Conservation (phyloP, 2,888 invertebrate genomes). For the Tortrix viridana region DNA sequence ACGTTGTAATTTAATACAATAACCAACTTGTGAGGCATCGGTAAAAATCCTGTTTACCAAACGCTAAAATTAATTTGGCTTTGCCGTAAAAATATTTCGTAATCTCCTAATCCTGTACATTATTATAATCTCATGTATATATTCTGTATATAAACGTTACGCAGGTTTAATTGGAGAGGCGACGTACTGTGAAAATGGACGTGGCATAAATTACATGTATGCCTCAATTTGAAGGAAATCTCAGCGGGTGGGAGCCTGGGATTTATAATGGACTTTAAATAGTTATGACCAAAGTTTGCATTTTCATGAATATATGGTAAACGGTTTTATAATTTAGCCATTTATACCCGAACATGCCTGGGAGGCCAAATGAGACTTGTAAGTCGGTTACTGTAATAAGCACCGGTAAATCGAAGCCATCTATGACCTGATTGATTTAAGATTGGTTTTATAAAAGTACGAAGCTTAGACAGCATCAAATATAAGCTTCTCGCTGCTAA, state of each 20-base stretch:
- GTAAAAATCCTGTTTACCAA: too few relatives aligned
- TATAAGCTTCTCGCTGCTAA: too few relatives aligned
- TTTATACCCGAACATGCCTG: too few relatives aligned
- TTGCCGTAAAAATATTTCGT: background rate
- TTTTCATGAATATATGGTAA: conserved; percentile 13
- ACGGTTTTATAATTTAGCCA: background rate
- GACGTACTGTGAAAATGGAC: conserved; percentile 23
- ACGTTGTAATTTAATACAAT: too few relatives aligned
- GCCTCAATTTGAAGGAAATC: conserved; percentile 16
- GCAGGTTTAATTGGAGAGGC: conserved; percentile 13
- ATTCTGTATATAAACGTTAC: background rate
- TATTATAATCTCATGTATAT: background rate
- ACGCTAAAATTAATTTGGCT: background rate
- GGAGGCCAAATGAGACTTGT: background rate
- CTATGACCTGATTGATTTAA: too few relatives aligned
- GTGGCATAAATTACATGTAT: conserved; percentile 17
- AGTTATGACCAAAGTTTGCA: conserved; percentile 4
- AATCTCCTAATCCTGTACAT: background rate
- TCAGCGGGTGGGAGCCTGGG: background rate
- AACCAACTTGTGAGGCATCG: too few relatives aligned
- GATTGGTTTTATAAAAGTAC: too few relatives aligned
- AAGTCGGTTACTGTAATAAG: too few relatives aligned
- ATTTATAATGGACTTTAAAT: conserved; percentile 17
- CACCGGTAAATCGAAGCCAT: too few relatives aligned
- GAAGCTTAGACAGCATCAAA: too few relatives aligned